Percentiles rank a stretch among this genome's conserved stretches.
phyloP scores from a whole-genome alignment of 2,888 invertebrate species.

The Liopterus haemorrhoidalis region DNA sequence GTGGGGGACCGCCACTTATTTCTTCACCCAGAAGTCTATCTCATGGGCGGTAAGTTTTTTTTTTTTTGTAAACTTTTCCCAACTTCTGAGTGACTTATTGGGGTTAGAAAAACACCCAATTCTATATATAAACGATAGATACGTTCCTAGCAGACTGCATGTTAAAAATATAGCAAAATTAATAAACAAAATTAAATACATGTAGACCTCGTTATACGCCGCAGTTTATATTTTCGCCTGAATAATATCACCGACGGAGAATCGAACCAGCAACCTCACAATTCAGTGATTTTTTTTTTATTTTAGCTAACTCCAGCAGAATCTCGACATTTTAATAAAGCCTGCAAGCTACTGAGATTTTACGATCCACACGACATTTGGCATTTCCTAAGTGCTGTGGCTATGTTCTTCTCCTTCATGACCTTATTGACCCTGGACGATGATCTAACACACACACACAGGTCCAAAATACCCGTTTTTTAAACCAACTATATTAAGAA shows the following conservation, averaged over 20 bases:
- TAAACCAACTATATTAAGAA: no score
- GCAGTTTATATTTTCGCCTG: no score
- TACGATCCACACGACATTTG: conserved; percentile 81
- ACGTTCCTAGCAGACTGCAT: no score
- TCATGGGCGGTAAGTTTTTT: conserved; percentile 56
- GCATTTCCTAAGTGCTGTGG: conserved; percentile 74
- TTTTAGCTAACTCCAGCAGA: conserved; percentile 64
- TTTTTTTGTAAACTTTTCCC: no score
- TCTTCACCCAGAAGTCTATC: conserved; percentile 66
- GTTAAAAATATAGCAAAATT: no score
- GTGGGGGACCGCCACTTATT: conserved; percentile 64
- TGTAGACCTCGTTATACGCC: no score
- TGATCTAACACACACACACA: conserved; percentile 59
- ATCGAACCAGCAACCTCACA: no score
- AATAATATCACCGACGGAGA: no score
- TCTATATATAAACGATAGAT: no score
- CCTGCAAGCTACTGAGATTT: conserved; percentile 63
- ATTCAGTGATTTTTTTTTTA: conserved; percentile 29
- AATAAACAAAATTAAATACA: no score
- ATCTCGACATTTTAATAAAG: conserved; percentile 66
- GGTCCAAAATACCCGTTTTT: conserved; percentile 69
- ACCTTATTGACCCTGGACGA: conserved; percentile 75
- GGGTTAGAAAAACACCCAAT: no score
- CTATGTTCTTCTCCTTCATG: conserved; percentile 79
- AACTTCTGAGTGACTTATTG: no score